Evolutionary conservation across 1,140 invertebrate species (phyloP).

Genomic region (Marisa cornuarietis): DNA sequence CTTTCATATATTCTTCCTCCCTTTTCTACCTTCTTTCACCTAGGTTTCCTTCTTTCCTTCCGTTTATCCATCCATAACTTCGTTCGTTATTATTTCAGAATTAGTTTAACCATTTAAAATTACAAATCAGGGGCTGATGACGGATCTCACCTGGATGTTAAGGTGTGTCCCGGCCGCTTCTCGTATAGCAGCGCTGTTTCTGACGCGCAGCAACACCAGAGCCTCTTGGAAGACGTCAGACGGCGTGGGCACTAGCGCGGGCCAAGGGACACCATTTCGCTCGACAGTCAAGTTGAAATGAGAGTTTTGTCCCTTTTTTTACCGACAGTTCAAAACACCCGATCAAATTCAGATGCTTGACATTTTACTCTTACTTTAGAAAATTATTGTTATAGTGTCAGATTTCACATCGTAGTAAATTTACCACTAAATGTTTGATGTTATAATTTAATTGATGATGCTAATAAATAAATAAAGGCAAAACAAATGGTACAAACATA

Average conservation of each 20-base stretch:
- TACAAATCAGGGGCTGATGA: background rate
- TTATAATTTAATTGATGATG: too few species aligned
- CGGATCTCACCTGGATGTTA: constrained; percentile 7
- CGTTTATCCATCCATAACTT: background rate
- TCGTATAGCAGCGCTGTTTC: constrained; percentile 1
- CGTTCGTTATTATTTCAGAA: background rate
- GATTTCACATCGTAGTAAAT: too few species aligned
- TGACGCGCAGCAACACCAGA: constrained; percentile 88
- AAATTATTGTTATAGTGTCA: too few species aligned
- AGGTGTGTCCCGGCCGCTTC: constrained; percentile 13
- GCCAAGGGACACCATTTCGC: constrained; percentile 76
- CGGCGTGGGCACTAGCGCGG: constrained; percentile 89
- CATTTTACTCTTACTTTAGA: too few species aligned
- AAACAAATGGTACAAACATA: too few species aligned
- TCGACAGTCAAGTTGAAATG: constrained; percentile 85
- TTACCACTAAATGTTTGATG: too few species aligned
- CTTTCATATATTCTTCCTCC: background rate
- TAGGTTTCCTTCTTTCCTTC: background rate
- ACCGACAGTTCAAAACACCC: too few species aligned
- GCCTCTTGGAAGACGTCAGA: constrained; percentile 90
- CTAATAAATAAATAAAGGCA: too few species aligned
- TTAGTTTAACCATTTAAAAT: too few species aligned
- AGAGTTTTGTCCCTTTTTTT: constrained; percentile 83
- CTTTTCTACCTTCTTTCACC: background rate
- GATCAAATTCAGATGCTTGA: too few species aligned